Evolutionary conservation across 2,888 invertebrate genomes (phyloP), one percentile per base, ranked within the genome.

Genomic region (Drosophila barbarae): DNA sequence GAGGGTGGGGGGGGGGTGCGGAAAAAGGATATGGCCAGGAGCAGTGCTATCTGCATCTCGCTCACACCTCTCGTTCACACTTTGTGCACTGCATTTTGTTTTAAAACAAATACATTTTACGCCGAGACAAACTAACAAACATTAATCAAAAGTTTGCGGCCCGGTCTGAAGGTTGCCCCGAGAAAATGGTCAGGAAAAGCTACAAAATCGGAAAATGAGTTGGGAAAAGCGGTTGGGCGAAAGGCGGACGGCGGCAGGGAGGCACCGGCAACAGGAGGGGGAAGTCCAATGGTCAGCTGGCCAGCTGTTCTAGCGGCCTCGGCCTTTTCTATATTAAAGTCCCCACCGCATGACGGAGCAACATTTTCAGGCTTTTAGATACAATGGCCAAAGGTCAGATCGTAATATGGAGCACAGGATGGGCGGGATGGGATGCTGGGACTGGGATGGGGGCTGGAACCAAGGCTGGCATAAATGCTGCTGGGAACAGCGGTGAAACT

Each of bases 81-180:
- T 67, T 67, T 67, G 10, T 41, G 49, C 53, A 53, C 54, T 64
- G 69, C 76, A 77, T 73, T 78, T 76, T 80, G 77, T 76, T 68
- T 77, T 79, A 74, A 83, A 79, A 76, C 76, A 84, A 80, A 80
- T 81, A 82, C 76, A 84, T 83, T 77, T 76, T 71, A 74, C 78
- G 73, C 53, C 65, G 60, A 73, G 71, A 71, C 71, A 70, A 78
- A 81, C 84, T 77, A 74, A 80, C 77, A 76, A 79, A 79, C 79
- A 79, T 79, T 79, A 83, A 79, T 79, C 79, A 79, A 80, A 79
- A 83, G 74, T 69, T 83, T 77, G 72, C 69, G 69, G 67, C 71
- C 65, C 74, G 77, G 64, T 74, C 64, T 53, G 76, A 74, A 78
- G 78, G 72, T 68, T 74, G 69, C 60, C 52, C 38, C 30, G 53